phyloP scores from a whole-genome alignment of 2,888 invertebrate species.

The Acanthacorydalis orientalis region DNA sequence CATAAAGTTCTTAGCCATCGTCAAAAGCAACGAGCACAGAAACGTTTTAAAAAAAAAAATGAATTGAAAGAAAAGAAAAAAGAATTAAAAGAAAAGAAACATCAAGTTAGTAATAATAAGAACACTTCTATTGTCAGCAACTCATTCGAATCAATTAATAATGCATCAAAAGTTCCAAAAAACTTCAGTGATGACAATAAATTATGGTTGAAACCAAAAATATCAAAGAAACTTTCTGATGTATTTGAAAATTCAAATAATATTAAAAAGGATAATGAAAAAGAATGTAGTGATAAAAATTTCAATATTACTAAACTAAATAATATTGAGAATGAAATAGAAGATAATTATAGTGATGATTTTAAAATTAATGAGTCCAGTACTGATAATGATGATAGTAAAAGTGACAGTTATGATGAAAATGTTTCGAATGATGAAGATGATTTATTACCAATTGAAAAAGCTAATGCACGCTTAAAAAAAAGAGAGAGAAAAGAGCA shows the following conservation, averaged over 20 bases:
- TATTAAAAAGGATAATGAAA: background rate
- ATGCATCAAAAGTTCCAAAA: conserved; percentile 14
- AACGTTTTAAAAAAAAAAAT: conserved; percentile 29
- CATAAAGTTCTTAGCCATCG: conserved; percentile 47
- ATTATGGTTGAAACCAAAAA: conserved; percentile 48
- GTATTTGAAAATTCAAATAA: too few relatives aligned
- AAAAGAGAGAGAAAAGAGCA: conserved; percentile 52
- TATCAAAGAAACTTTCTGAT: background rate
- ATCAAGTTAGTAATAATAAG: conserved; percentile 12
- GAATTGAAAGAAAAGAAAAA: conserved; percentile 10
- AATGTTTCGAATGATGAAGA: conserved; percentile 31
- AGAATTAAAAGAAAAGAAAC: conserved; percentile 17
- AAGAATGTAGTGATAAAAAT: conserved; percentile 17
- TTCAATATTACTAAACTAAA: conserved; percentile 15
- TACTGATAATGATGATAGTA: conserved; percentile 14
- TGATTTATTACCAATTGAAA: conserved; percentile 74
- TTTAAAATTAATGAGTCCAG: conserved; percentile 12
- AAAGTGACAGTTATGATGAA: conserved; percentile 15
- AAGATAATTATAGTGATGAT: conserved; percentile 14
- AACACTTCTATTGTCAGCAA: conserved; percentile 20
- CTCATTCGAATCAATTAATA: conserved; percentile 20
- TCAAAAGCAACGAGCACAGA: conserved; percentile 49
- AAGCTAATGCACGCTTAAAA: conserved; percentile 58
- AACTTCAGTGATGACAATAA: conserved; percentile 58
- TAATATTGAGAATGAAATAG: conserved; percentile 11